These are phyloP conservation scores for Eristalis intricaria DNA, from an alignment of 2,888 invertebrate genomes.

Conservation along the genomic window DNA sequence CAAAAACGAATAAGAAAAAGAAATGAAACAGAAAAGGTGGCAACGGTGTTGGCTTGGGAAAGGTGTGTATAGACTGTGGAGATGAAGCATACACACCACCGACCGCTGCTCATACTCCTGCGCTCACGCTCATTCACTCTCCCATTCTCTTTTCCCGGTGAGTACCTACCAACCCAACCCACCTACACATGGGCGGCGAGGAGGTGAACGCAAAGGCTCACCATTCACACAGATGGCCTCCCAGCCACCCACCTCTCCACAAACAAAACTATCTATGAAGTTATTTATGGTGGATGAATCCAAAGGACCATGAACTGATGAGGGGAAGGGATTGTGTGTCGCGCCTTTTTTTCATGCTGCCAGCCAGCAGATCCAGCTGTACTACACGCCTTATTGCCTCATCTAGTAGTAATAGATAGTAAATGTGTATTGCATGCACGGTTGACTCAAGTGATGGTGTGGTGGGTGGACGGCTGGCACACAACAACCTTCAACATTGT, in stretches of 20 bases:
- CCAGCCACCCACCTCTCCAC: background rate
- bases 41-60: background rate
- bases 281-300: constrained; percentile 5
- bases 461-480: background rate
- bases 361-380: constrained; percentile 16
- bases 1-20: background rate
- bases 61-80: background rate
- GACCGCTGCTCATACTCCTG: background rate
- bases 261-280: background rate
- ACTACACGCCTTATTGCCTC: constrained; percentile 52
- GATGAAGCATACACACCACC: background rate
- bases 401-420: constrained; percentile 52
- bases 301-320: constrained; percentile 25
- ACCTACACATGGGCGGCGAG: too few species aligned
- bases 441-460: constrained; percentile 20
- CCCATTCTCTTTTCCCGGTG: background rate
- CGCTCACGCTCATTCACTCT: background rate
- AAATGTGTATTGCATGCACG: constrained; percentile 64
- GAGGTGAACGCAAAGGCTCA: background rate
- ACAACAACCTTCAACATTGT: constrained; percentile 55
- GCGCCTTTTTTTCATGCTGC: background rate
- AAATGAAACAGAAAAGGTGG: background rate
- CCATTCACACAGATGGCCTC: background rate
- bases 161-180: background rate
- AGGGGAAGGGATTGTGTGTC: constrained; percentile 42